Evolutionary conservation across 1,140 invertebrate species (phyloP), one percentile per base, ranked within the genome.

Genomic region (Rhopalosiphum padi): DNA sequence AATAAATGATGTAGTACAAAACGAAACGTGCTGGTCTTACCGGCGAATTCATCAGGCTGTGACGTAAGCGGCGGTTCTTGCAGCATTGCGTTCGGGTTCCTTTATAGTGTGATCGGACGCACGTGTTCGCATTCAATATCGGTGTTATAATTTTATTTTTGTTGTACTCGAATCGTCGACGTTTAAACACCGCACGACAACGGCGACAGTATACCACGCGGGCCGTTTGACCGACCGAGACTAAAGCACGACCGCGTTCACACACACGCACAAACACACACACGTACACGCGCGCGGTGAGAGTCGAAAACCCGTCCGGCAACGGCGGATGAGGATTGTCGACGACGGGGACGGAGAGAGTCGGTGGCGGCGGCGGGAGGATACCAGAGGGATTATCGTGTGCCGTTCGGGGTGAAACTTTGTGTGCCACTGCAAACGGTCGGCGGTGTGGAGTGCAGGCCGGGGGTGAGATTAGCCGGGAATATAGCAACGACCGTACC

Each of bases 381-480:
- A 53, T 77, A 85, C 35, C 77, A 35, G 89, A 86, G 91, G 91
- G 91, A 93, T 93, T 93, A 93, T 86, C 91, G 90, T n/a, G 90
- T n/a, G 77, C 43, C 48, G 91, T 48, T 51, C 68, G 91, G 68
- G 35, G 89, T 15, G 46, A 51, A 86, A 93, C 91, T 93, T 85
- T 86, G 91, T 85, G 91, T 37, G 91, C 43, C 41, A 55, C 88
- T n/a, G 60, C 68, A 77, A 91, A 83, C 21, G 91, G 23, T 25
- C 25, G 30, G 21, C 35, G 91, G 35, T 18, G 30, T 15, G 90
- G 60, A 48, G 89, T 25, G 43, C 22, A 35, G n/a, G 46, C 68
- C 23, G 60, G 68, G 90, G 82, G 91, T 86, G 91, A 93, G 91
- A 93, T 93, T 93, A 93, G 91, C 91, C 91, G 91, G 91, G 48